Conservation (phyloP, 2,797 vertebrate genomes). For the Pangasius macronema region DNA sequence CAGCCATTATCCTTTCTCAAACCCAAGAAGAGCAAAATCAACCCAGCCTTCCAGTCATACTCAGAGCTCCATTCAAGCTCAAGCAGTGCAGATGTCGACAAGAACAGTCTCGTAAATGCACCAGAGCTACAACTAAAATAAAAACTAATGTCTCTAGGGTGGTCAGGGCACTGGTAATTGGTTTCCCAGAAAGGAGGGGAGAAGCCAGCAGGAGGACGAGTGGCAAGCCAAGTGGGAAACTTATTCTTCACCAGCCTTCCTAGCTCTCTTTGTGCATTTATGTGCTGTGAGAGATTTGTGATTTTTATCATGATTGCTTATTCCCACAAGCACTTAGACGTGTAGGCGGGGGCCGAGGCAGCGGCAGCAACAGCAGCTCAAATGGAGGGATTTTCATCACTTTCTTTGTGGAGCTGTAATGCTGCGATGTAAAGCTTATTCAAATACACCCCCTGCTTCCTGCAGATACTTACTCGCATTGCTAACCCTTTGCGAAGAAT, state of each 20-base stretch:
- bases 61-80: neutral
- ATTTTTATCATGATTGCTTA: slow-evolving; percentile 49
- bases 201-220: slow-evolving; percentile 29
- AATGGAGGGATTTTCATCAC: slow-evolving; percentile 39
- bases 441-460: slow-evolving; percentile 34
- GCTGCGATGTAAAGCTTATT: slow-evolving; percentile 32
- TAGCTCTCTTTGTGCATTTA: slow-evolving; percentile 17
- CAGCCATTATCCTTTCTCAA: slow-evolving; percentile 36
- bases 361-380: slow-evolving; percentile 9
- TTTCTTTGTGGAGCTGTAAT: slow-evolving; percentile 33
- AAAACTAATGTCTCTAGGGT: slow-evolving; percentile 25
- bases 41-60: neutral
- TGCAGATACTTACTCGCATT: slow-evolving; percentile 13
- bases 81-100: neutral
- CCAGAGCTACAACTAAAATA: slow-evolving; percentile 36
- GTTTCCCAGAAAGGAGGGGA: slow-evolving; percentile 38
- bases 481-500: neutral
- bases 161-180: slow-evolving; percentile 29
- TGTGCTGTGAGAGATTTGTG: slow-evolving; percentile 38
- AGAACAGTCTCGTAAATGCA: slow-evolving; percentile 13
- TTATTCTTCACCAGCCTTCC: slow-evolving; percentile 12
- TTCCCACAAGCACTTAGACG: slow-evolving; percentile 41
- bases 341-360: slow-evolving; percentile 23
- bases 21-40: neutral
- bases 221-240: slow-evolving; percentile 35